These are phyloP conservation scores for Gasterosteus nipponicus DNA, from an alignment of 2,113 vertebrate genomes.

Conservation along the genomic window DNA sequence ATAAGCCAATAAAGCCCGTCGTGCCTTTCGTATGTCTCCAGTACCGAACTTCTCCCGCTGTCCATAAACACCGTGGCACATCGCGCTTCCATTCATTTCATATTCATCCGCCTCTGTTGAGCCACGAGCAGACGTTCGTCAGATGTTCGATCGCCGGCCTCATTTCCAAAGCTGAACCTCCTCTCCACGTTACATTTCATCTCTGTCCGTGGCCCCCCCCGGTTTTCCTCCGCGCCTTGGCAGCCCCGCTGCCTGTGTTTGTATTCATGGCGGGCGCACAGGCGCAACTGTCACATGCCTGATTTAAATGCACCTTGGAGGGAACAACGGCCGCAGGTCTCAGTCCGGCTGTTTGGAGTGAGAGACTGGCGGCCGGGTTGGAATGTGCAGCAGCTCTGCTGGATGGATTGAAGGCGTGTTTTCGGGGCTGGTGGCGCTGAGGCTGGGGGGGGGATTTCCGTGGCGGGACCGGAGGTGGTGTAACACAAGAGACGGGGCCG, in stretches of 20 bases:
- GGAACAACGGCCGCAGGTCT: conserved; percentile 36
- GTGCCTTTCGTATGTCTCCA: conserved; percentile 9
- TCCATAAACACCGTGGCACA: conserved; percentile 63
- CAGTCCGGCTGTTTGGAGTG: conserved; percentile 18
- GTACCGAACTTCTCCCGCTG: conserved; percentile 41
- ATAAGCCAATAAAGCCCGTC: neutral
- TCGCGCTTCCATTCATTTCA: conserved; percentile 71
- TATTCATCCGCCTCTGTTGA: conserved; percentile 72
- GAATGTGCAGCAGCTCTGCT: conserved; percentile 43
- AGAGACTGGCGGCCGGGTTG: conserved; percentile 5
- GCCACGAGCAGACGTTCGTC: conserved; percentile 56
- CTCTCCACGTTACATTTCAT: conserved; percentile 45
- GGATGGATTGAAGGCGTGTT: conserved; percentile 35
- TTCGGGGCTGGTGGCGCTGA: conserved; percentile 4
- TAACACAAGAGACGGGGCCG: conserved; percentile 18
- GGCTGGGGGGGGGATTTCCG: conserved; percentile 26
- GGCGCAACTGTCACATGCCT: conserved; percentile 52
- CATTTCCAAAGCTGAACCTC: conserved; percentile 49
- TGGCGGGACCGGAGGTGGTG: conserved; percentile 32
- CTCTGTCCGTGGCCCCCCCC: conserved; percentile 35
- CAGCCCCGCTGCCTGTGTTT: conserved; percentile 19
- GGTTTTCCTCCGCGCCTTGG: conserved; percentile 28
- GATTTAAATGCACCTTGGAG: conserved; percentile 69
- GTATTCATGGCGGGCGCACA: conserved; percentile 57
- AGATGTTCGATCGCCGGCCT: conserved; percentile 53